Evolutionary conservation across 2,888 invertebrate genomes (phyloP), one percentile per base, ranked within the genome.

Genomic region (Timandra comae): DNA sequence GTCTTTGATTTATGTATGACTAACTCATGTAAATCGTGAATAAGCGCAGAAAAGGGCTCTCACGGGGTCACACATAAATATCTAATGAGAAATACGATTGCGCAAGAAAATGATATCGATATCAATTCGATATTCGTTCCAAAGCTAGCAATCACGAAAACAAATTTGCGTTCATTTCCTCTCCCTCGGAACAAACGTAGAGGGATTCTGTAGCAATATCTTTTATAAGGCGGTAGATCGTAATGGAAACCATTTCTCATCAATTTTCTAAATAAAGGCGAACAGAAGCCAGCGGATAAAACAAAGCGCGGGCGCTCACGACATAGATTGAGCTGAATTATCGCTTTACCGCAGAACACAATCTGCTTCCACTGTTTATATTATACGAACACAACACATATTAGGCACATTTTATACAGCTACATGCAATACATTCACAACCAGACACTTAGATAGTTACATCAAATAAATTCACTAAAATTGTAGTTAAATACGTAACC

Each of bases 231-330:
- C 80, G 73, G 79, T 71, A 67, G 71, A 63, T 71, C 68, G 79
- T 84, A 84, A 85, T 85, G 84, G 85, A 79, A 74, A 81, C 79
- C 82, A 81, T 84, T 84, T 85, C 85, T 82, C 84, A 84, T 85
- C 85, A 85, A 84, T 85, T 85, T 84, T 85, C 84, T 84, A 80
- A 85, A 84, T 85, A 84, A 84, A 84, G 84, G 84, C 73, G 73
- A 79, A 82, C 85, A 81, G 85, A 76, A 84, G 84, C 84, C 73
- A 75, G 74, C 77, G 79, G 72, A 76, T 79, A 75, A 77, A 79
- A 84, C 84, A 84, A 84, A 85, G 85, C 85, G 72, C 69, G 57
- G 52, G 73, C 67, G 75, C 81, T 78, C 85, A 85, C 85, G 85
- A 85, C 84, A 79, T 84, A 84, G 85, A 85, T 84, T 84, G 85